Evolutionary conservation across 1,140 invertebrate species (phyloP), one percentile per base, ranked within the genome.

Genomic region (Cecropterus lyciades): DNA sequence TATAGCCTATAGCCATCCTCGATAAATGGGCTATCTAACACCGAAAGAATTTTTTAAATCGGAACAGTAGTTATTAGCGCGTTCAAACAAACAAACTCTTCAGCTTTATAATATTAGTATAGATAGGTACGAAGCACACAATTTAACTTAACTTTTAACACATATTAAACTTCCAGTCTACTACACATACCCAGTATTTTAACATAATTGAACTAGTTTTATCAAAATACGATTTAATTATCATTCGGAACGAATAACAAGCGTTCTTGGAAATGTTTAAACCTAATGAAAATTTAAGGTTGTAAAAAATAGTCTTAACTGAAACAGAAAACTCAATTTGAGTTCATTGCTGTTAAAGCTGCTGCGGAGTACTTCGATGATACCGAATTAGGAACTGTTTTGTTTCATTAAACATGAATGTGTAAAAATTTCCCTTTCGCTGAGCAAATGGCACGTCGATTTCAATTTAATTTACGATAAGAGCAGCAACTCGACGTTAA

Each of bases 401-500:
- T 40, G 37, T 40, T 40, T 13, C 37, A 40, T 40, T 40, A 4
- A 40, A n/a, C 37, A 40, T 40, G 37, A 40, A 40, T 20, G 20
- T 46, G 27, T 30, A 3, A 48, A 49, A 60, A 37, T 48, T 60
- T 60, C 40, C 45, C 57, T 60, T 60, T 48, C 53, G 57, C 40
- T 73, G 67, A 76, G 27, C 60, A 75, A 69, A 65, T 75, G 59
- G 67, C 59, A 72, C 70, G 52, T 65, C 48, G 15, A 53, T 72
- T 76, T 77, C 65, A 74, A 80, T 77, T 77, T 60, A 72, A 71
- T 75, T 69, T 76, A 65, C 63, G 65, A 57, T 60, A 63, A 67
- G 45, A 75, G 56, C 60, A 46, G 40, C 69, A 67, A 57, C 40
- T 69, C 43, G 60, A 49, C 51, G 63, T 67, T 79, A 79, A 85